These are phyloP conservation scores for Littorina saxatilis DNA, from an alignment of 1,140 invertebrate species.

Conservation along the genomic window DNA sequence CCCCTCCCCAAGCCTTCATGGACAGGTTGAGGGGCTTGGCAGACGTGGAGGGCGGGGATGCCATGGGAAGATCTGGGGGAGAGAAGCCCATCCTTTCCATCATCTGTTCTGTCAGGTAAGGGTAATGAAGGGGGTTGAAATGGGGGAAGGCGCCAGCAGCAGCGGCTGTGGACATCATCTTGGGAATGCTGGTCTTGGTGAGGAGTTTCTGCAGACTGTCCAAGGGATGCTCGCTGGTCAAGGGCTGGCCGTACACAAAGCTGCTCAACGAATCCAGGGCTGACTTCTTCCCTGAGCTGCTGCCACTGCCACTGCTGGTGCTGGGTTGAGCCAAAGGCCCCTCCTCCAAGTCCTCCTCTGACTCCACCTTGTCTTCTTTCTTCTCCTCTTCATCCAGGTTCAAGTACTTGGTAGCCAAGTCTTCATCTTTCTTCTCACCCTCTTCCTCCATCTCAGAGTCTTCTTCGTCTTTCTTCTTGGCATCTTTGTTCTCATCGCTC, in stretches of 20 bases:
- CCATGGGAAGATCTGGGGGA: slow-evolving; percentile 42
- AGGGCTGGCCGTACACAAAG: slow-evolving; percentile 71
- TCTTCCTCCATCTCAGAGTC: background rate
- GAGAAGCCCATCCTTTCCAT: slow-evolving; percentile 31
- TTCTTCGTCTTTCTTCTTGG: background rate
- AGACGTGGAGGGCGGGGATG: slow-evolving; percentile 43
- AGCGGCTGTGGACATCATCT: slow-evolving; percentile 37
- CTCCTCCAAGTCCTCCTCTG: slow-evolving; percentile 36
- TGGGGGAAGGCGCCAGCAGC: slow-evolving; percentile 13
- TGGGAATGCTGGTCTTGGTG: slow-evolving; percentile 91
- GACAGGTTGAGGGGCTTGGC: slow-evolving; percentile 64
- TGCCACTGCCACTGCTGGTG: background rate
- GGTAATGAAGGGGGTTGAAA: slow-evolving; percentile 36
- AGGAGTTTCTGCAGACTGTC: slow-evolving; percentile 95
- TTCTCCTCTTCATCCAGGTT: slow-evolving; percentile 57
- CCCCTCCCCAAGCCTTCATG: slow-evolving; percentile 53
- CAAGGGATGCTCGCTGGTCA: slow-evolving; percentile 81
- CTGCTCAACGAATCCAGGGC: slow-evolving; percentile 70
- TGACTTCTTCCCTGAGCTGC: slow-evolving; percentile 43
- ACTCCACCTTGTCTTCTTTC: background rate
- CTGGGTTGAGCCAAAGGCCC: background rate
- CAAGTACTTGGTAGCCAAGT: slow-evolving; percentile 58
- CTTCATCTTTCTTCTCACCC: slow-evolving; percentile 28
- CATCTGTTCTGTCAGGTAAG: slow-evolving; percentile 16
- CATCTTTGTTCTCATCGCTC: slow-evolving; percentile 2